A percentile compares a stretch with the other conserved stretches of the same genome.
These are phyloP conservation scores for Aporrectodea caliginosa DNA, from an alignment of 1,140 invertebrate genomes.

Conservation along the genomic window DNA sequence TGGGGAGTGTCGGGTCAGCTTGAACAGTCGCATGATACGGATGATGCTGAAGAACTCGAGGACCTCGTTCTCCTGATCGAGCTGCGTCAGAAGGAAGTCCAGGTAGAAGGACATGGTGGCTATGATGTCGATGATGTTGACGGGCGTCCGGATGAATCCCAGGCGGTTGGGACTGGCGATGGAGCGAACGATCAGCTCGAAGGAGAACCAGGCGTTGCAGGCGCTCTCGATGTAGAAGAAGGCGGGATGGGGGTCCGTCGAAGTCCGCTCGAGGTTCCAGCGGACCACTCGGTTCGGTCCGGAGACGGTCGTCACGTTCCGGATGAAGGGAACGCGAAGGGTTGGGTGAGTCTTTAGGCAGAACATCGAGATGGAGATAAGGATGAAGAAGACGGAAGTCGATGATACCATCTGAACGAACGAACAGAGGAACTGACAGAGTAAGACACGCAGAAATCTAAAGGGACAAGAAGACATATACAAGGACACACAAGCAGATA, in stretches of 20 bases:
- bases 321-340: conserved; percentile 79
- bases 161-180: conserved; percentile 71
- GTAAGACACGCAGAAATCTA: too few species aligned
- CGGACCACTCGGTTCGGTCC: neutral
- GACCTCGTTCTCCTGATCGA: conserved; percentile 77
- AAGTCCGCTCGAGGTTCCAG: neutral
- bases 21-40: conserved; percentile 95
- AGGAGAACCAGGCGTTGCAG: conserved; percentile 94
- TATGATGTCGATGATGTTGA: conserved; percentile 84
- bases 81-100: conserved; percentile 76
- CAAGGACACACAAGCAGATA: too few species aligned
- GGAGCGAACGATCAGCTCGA: conserved; percentile 81
- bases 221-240: conserved; percentile 67
- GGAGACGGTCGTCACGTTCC: conserved; percentile 70
- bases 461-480: too few species aligned
- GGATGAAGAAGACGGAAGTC: conserved; percentile 87
- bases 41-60: conserved; percentile 99
- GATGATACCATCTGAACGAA: conserved; percentile 70
- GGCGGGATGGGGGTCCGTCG: conserved; percentile 1
- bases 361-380: conserved; percentile 85
- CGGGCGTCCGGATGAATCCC: conserved; percentile 50
- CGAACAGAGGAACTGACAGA: too few species aligned
- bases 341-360: conserved; percentile 91
- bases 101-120: conserved; percentile 95
- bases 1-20: conserved; percentile 70